Evolutionary conservation across 2,113 vertebrate genomes (phyloP).

Genomic region (Catagonus wagneri): DNA sequence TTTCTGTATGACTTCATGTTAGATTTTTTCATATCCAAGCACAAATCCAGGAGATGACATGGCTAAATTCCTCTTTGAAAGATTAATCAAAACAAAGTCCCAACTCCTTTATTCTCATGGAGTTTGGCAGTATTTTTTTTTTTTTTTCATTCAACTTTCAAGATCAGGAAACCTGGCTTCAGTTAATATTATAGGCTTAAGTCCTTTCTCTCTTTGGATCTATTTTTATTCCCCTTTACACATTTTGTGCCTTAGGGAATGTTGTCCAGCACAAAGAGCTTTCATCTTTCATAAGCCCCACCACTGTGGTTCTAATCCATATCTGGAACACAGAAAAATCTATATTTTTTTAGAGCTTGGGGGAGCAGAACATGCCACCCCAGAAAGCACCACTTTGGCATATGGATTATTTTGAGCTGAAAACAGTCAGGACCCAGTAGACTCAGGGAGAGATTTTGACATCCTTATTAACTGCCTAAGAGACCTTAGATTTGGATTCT

Average conservation of each 20-base stretch:
- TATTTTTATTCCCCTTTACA: background rate
- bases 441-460: background rate
- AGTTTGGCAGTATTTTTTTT: background rate
- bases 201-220: background rate
- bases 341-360: background rate
- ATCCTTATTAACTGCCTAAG: background rate
- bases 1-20: background rate
- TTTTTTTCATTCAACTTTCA: background rate
- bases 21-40: background rate
- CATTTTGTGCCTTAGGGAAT: background rate
- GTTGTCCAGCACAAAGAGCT: background rate
- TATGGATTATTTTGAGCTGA: background rate
- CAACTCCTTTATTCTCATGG: background rate
- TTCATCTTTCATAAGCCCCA: background rate
- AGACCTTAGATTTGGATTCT: background rate
- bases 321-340: background rate
- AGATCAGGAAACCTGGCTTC: background rate
- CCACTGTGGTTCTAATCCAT: background rate
- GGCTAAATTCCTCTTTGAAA: background rate
- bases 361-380: background rate
- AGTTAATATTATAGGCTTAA: background rate
- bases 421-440: background rate
- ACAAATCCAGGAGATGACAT: background rate
- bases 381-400: background rate
- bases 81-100: fast-evolving